Evolutionary conservation across 2,888 invertebrate genomes (phyloP), one percentile per base, ranked within the genome.

Genomic region (Caenorhabditis japonica): DNA sequence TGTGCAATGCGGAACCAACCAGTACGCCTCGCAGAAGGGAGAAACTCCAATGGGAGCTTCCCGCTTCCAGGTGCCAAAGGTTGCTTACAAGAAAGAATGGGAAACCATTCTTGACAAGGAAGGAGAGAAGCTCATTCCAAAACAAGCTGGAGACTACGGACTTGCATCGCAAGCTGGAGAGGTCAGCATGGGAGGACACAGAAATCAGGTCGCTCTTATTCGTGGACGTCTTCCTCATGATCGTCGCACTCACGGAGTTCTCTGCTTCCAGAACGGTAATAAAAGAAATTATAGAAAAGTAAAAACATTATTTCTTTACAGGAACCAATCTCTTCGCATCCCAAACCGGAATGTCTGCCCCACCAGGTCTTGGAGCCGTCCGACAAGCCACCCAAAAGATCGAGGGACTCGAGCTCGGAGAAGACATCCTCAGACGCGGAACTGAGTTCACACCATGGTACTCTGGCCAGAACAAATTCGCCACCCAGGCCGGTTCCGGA

Each of bases 401-500:
- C 68, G 86, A 86, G 49, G 86, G 86, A 58, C 79, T 86, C 46
- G 85, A 79, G 46, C 76, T 71, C 66, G 85, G 85, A 39, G 87
- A 87, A 70, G 87, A 87, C 46, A 76, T 82, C 36, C 66, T 86
- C 41, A 80, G 87, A 36, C 81, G 83, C 46, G 84, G 86, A 51
- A 84, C 84, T 51, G 84, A 85, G 69, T 83, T 74, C 76, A 85
- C 86, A 17, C 87, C 87, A 23, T 87, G 87, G 87, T 85, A 84
- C 72, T 85, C 85, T 34, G 87, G 87, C 34, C 85, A 84, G 72
- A 87, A 87, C 82, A 87, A 87, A 74, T 87, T 87, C 75, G 87
- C 85, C 64, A 84, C 79, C 34, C 87, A 87, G 64, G 79, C 80
- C 17, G 86, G 85, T 53, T 82, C 79, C 52, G 87, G 87, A 59